phyloP scores from a whole-genome alignment of 2,888 invertebrate species.

The Allophyes oxyacanthae region DNA sequence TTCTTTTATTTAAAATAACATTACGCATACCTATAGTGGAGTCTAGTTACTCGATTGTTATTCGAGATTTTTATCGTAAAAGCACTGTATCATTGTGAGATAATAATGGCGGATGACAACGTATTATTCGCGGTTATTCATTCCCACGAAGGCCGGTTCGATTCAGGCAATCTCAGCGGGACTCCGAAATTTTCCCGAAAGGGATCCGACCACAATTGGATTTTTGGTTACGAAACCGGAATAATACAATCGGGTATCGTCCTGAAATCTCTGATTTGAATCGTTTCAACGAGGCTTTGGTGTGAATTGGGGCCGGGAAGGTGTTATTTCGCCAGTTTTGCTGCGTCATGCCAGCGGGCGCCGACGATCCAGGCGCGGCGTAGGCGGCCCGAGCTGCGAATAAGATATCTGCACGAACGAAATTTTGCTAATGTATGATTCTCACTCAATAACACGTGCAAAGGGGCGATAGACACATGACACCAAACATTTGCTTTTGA shows the following conservation, averaged over 20 bases:
- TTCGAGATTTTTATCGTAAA: slow-evolving; percentile 86
- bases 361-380: slow-evolving; percentile 25
- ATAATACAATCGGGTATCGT: slow-evolving; percentile 88
- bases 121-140: slow-evolving; percentile 88
- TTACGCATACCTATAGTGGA: slow-evolving; percentile 59
- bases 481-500: slow-evolving; percentile 21
- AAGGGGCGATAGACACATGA: slow-evolving; percentile 25
- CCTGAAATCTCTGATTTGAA: slow-evolving; percentile 88
- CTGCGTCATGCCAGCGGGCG: slow-evolving; percentile 70
- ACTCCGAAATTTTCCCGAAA: slow-evolving; percentile 81
- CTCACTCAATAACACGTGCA: slow-evolving; percentile 38
- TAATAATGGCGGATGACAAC: slow-evolving; percentile 88
- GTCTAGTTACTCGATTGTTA: slow-evolving; percentile 78
- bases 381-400: slow-evolving; percentile 42
- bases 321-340: slow-evolving; percentile 76
- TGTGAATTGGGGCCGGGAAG: slow-evolving; percentile 80
- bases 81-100: slow-evolving; percentile 88
- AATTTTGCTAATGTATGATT: slow-evolving; percentile 47
- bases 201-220: slow-evolving; percentile 87
- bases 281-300: slow-evolving; percentile 84
- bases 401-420: slow-evolving; percentile 58
- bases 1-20: slow-evolving; percentile 82
- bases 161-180: slow-evolving; percentile 87
- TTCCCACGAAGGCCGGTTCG: slow-evolving; percentile 75
- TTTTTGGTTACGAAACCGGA: slow-evolving; percentile 89